phyloP scores from a whole-genome alignment of 2,888 invertebrate genomes.

The Watsonalla binaria region DNA sequence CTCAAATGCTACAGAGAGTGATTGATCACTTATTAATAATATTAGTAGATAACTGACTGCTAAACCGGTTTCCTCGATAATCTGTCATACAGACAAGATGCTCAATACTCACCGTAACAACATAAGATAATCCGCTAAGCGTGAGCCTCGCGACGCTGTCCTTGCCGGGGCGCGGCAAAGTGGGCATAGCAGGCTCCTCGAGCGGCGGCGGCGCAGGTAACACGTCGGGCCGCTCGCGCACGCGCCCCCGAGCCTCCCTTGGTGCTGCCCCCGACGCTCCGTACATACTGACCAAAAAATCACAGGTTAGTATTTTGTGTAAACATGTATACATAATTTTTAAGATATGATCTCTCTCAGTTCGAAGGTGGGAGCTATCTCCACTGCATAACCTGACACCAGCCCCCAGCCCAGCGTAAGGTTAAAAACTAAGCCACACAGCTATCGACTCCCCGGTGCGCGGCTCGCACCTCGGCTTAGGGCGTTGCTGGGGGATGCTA shows the following conservation, averaged over 20 bases:
- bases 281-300: constrained; percentile 50
- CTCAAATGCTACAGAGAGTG: too few relatives aligned
- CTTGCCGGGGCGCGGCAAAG: constrained; percentile 77
- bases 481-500: too few relatives aligned
- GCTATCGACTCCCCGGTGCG: too few relatives aligned
- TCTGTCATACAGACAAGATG: not conserved
- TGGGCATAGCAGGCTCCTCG: constrained; percentile 50
- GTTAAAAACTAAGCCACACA: too few relatives aligned
- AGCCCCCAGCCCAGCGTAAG: too few relatives aligned
- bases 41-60: too few relatives aligned
- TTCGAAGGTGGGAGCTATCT: too few relatives aligned
- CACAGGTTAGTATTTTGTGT: not conserved
- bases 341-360: too few relatives aligned
- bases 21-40: not conserved
- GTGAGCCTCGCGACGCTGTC: constrained; percentile 92
- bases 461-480: too few relatives aligned
- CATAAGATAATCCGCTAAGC: constrained; percentile 87
- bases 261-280: constrained; percentile 77
- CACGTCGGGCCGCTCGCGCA: constrained; percentile 71
- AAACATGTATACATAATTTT: too few relatives aligned
- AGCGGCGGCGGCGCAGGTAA: constrained; percentile 66
- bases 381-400: too few relatives aligned
- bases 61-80: too few relatives aligned
- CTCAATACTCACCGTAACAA: constrained; percentile 84
- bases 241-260: constrained; percentile 70